Conservation (phyloP, 2,888 invertebrate genomes). For the Drosophila mimetica region DNA sequence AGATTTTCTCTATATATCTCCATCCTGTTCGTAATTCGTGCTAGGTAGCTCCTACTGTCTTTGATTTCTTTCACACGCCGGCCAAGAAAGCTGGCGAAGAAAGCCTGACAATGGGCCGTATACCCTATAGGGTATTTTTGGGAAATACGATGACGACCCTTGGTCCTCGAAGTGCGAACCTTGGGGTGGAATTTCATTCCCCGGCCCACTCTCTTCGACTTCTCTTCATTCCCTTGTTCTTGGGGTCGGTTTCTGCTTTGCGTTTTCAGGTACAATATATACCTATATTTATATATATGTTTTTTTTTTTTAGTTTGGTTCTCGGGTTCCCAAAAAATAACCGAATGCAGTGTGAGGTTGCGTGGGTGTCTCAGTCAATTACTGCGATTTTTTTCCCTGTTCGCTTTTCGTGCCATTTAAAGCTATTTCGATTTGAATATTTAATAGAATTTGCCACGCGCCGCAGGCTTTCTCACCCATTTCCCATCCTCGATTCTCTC, state of each 20-base stretch:
- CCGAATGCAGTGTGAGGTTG: conserved; percentile 22
- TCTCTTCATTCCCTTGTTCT: conserved; percentile 10
- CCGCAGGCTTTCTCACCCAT: conserved; percentile 21
- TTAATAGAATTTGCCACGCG: conserved; percentile 65
- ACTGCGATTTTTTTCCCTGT: conserved; percentile 27
- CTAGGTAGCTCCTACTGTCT: not conserved
- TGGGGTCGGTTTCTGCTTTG: conserved; percentile 49
- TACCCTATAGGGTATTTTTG: conserved; percentile 50
- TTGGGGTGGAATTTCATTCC: conserved; percentile 54
- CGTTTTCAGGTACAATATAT: conserved; percentile 26
- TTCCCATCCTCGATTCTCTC: conserved; percentile 4
- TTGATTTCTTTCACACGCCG: conserved; percentile 61
- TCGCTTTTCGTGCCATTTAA: conserved; percentile 37
- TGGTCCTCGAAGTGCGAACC: conserved; percentile 29
- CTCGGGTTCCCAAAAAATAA: conserved; percentile 1
- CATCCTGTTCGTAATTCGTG: not conserved
- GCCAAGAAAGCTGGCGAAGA: conserved; percentile 39
- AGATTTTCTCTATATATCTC: not conserved
- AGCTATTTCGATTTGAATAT: conserved; percentile 66
- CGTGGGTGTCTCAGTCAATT: conserved; percentile 33
- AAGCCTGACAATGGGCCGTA: conserved; percentile 51
- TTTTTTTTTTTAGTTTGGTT: not conserved
- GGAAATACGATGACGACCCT: conserved; percentile 56
- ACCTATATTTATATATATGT: not conserved
- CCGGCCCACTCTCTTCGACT: conserved; percentile 2